Evolutionary conservation across 2,797 vertebrate genomes (phyloP).

Genomic region (Erithacus rubecula): DNA sequence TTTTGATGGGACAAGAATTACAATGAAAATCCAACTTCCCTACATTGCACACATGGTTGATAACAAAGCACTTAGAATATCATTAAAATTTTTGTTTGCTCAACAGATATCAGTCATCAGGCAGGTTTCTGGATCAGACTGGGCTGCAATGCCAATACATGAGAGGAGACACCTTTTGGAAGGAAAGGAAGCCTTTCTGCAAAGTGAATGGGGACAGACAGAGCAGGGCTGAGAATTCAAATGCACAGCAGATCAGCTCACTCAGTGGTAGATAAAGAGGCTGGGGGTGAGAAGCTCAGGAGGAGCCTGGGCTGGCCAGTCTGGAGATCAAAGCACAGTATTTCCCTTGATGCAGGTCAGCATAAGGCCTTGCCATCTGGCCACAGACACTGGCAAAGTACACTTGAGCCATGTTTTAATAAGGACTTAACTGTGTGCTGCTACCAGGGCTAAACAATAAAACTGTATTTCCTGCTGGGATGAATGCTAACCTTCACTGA

Average conservation of each 20-base stretch:
- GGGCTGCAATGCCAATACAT: neutral
- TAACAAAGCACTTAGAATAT: neutral
- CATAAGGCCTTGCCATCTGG: neutral
- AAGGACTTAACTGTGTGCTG: neutral
- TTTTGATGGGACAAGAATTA: neutral
- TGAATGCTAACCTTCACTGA: neutral
- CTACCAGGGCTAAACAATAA: neutral
- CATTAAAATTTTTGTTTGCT: neutral
- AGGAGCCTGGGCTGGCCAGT: neutral
- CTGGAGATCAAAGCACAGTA: neutral
- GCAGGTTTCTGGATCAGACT: neutral
- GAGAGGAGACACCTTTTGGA: neutral
- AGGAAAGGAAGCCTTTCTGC: neutral
- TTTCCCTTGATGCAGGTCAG: neutral
- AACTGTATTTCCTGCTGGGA: neutral
- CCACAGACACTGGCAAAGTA: neutral
- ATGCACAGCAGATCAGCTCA: neutral
- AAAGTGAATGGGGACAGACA: neutral
- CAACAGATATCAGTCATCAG: neutral
- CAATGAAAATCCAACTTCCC: neutral
- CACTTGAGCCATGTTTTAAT: neutral
- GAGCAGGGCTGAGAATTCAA: neutral
- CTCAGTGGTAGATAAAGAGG: neutral
- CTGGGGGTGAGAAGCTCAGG: neutral
- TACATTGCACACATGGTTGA: neutral